phyloP scores from a whole-genome alignment of 30 jellyfish, hydroid and myxozoan genomes.

The Cassiopea xamachana region DNA sequence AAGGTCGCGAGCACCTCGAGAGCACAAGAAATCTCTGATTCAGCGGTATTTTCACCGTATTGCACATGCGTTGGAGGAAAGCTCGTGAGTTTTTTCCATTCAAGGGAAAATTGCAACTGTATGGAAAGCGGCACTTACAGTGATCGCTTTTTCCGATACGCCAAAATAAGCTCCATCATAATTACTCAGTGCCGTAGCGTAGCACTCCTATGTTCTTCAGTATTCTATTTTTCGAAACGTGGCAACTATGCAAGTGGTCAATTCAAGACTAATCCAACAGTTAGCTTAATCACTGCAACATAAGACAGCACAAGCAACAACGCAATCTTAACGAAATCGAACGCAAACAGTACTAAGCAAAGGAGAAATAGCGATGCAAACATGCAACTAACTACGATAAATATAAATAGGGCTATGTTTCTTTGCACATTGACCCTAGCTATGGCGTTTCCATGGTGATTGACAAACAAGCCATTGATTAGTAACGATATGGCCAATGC shows the following conservation, averaged over 20 bases:
- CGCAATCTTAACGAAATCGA: conserved; percentile 83
- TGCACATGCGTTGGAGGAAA: too few relatives aligned
- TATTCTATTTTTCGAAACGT: background rate
- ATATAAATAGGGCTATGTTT: conserved; percentile 32
- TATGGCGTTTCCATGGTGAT: conserved; percentile 45
- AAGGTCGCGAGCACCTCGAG: too few relatives aligned
- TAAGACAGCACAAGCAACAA: conserved; percentile 74
- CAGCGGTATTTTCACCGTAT: too few relatives aligned
- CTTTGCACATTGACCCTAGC: conserved; percentile 48
- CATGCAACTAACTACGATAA: conserved; percentile 50
- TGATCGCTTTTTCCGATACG: too few relatives aligned
- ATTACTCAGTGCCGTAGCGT: too few relatives aligned
- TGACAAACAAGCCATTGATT: conserved; percentile 49
- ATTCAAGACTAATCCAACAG: conserved; percentile 8
- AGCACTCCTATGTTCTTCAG: too few relatives aligned
- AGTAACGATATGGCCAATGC: conserved; percentile 72
- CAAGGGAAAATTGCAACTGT: too few relatives aligned
- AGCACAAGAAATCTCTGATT: too few relatives aligned
- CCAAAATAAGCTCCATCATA: too few relatives aligned
- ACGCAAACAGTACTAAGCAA: conserved; percentile 67
- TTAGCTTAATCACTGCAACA: conserved; percentile 68
- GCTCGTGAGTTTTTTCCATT: too few relatives aligned
- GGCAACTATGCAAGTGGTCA: background rate
- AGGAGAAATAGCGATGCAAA: conserved; percentile 55
- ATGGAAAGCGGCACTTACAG: too few relatives aligned